phyloP scores from a whole-genome alignment of 1,140 invertebrate genomes.

The Drosophila kanapiae region DNA sequence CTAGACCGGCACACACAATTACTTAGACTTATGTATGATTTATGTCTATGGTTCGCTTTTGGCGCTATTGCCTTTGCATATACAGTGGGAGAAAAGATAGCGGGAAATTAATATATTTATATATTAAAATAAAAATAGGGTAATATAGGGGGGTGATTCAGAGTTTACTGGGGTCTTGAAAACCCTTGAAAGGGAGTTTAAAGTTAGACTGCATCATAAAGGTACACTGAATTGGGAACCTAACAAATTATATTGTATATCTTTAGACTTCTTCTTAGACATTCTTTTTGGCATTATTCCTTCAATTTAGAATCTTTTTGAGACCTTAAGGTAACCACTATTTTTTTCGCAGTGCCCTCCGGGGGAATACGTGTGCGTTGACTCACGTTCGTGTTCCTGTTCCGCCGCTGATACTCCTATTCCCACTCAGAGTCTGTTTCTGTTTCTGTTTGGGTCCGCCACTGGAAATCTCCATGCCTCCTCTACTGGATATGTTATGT shows the following conservation, averaged over 20 bases:
- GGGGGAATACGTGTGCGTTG: constrained; percentile 23
- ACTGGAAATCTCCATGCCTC: constrained; percentile 16
- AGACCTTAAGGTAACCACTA: no score
- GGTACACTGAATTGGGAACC: no score
- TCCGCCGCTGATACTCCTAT: constrained; percentile 16
- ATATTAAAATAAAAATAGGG: no score
- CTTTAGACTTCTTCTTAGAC: no score
- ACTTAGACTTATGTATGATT: constrained; percentile 81
- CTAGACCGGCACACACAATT: constrained; percentile 61
- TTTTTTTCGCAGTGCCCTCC: constrained; percentile 31
- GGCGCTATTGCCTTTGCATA: constrained; percentile 41
- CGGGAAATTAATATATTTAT: no score
- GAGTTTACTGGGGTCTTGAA: no score
- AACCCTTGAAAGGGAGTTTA: no score
- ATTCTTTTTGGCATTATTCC: no score
- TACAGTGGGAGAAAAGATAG: constrained; percentile 17
- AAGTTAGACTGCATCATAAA: no score
- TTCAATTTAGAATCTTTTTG: no score
- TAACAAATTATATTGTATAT: no score
- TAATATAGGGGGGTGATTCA: no score
- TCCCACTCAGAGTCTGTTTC: constrained; percentile 24
- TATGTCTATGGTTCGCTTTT: constrained; percentile 58
- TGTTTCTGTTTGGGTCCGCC: constrained; percentile 12
- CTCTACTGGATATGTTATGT: neutral
- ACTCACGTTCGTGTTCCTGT: constrained; percentile 36